These are phyloP conservation scores for Mastomys natalensis DNA, from an alignment of 2,113 vertebrate genomes.

Conservation along the genomic window DNA sequence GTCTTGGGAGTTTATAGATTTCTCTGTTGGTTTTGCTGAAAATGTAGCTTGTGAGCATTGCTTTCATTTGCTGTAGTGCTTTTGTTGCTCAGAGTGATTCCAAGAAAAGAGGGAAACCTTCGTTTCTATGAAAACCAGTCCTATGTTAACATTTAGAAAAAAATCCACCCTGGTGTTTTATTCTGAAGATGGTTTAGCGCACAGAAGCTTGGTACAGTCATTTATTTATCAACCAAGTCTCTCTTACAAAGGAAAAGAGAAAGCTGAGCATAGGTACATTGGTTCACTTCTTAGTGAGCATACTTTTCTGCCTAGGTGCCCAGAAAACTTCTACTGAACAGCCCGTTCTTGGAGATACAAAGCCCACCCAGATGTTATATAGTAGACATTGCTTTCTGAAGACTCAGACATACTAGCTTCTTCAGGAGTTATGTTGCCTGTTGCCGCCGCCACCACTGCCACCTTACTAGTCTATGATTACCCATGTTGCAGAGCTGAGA, in stretches of 20 bases:
- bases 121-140: conserved; percentile 10
- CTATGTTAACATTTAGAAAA: conserved; percentile 45
- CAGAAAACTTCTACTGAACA: not conserved
- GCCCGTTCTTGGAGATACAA: not conserved
- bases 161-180: not conserved
- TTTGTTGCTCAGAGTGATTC: conserved; percentile 52
- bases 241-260: conserved; percentile 41
- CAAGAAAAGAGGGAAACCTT: conserved; percentile 37
- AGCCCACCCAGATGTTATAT: not conserved
- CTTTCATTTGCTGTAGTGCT: not conserved
- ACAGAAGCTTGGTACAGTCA: not conserved
- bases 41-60: not conserved
- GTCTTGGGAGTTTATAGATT: not conserved
- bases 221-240: conserved; percentile 22
- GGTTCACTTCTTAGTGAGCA: not conserved
- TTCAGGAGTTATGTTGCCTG: not conserved
- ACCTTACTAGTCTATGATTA: not conserved
- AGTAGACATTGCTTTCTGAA: not conserved
- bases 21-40: conserved; percentile 35
- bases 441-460: fast-evolving
- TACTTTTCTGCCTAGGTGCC: not conserved
- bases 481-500: too few species aligned
- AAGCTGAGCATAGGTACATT: not conserved
- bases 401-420: not conserved
- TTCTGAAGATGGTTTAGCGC: conserved; percentile 21